These are phyloP conservation scores for Haliclona indistincta DNA, from an alignment of 37 sponge, comb jelly and placozoan genomes.

Conservation along the genomic window DNA sequence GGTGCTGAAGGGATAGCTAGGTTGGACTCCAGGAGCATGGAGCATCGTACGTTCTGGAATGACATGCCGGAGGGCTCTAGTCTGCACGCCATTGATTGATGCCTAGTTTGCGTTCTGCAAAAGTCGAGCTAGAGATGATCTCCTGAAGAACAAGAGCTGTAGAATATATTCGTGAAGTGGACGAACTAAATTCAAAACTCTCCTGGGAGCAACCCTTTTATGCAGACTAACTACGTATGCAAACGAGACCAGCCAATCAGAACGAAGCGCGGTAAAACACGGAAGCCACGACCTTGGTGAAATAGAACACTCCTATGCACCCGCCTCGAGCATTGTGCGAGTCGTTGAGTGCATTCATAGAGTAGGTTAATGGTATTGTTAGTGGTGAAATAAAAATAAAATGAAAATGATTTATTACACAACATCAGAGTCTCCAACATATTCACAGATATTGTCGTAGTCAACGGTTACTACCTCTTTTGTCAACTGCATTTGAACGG, in stretches of 20 bases:
- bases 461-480: constrained; percentile 45
- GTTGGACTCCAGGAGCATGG: constrained; percentile 19
- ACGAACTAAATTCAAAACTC: too few species aligned
- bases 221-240: too few species aligned
- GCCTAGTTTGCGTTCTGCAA: too few species aligned
- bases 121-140: too few species aligned
- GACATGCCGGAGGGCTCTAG: constrained; percentile 58
- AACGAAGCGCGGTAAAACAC: background rate
- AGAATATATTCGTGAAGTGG: too few species aligned
- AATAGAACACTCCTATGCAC: background rate
- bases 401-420: background rate
- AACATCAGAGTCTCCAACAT: constrained; percentile 14
- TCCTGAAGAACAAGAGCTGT: too few species aligned
- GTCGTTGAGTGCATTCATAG: background rate
- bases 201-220: too few species aligned
- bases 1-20: background rate
- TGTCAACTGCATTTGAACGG: constrained; percentile 35
- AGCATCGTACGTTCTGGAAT: constrained; percentile 61
- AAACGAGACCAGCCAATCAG: too few species aligned
- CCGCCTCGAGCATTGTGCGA: background rate
- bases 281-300: background rate
- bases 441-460: constrained; percentile 80
- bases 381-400: background rate
- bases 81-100: constrained; percentile 52
- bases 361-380: background rate